A percentile compares a stretch with the other conserved stretches of the same genome.
Evolutionary conservation across 2,888 invertebrate species (phyloP).

Genomic region (Lymantria dispar): DNA sequence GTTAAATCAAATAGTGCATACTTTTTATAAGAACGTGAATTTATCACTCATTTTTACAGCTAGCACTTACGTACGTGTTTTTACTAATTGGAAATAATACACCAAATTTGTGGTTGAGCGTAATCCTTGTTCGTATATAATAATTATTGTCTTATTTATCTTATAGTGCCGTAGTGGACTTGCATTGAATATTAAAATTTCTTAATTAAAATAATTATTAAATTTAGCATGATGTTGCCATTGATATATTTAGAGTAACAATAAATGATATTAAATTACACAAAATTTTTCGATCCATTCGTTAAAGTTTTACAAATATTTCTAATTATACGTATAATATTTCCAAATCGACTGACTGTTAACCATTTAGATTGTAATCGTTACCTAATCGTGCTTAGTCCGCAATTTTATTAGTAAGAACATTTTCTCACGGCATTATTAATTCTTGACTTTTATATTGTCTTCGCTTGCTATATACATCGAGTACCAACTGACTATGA

Average conservation of each 20-base stretch:
- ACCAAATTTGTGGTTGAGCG: constrained; percentile 14
- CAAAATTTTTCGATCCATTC: constrained; percentile 24
- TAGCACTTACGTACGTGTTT: constrained; percentile 22
- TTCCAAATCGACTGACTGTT: constrained; percentile 42
- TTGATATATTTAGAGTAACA: constrained; percentile 1
- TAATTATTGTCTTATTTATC: constrained; percentile 11
- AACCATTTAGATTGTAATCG: constrained; percentile 32
- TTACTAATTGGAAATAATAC: constrained; percentile 14
- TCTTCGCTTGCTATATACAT: too few relatives aligned
- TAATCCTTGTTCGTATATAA: constrained; percentile 20
- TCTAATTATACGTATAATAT: constrained; percentile 28
- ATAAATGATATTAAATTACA: constrained; percentile 18
- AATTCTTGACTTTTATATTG: too few relatives aligned
- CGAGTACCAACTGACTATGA: too few relatives aligned
- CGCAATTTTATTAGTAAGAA: constrained; percentile 13
- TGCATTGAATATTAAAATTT: constrained; percentile 13
- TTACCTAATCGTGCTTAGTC: constrained; percentile 29
- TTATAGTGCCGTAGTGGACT: constrained; percentile 13
- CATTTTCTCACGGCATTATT: neutral
- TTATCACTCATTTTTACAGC: constrained; percentile 19
- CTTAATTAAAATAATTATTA: constrained; percentile 1
- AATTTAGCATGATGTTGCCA: constrained; percentile 9
- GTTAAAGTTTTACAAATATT: constrained; percentile 27
- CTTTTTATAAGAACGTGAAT: neutral
- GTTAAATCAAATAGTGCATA: neutral